Percentiles rank a stretch among this genome's conserved stretches.
These are phyloP conservation scores for Cotesia vestalis DNA, from an alignment of 1,140 invertebrate genomes.

Conservation along the genomic window DNA sequence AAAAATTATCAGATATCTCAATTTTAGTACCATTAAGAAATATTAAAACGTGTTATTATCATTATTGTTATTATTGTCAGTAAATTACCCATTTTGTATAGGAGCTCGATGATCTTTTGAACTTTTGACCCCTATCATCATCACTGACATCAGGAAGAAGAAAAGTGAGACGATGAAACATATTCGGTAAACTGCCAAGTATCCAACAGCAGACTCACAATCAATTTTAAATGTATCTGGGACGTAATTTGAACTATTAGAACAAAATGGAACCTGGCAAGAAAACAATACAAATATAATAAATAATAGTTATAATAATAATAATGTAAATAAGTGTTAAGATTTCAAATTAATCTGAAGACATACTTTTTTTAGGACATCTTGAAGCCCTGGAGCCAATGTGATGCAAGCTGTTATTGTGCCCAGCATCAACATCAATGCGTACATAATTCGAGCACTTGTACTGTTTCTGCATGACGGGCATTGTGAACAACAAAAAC, in stretches of 20 bases:
- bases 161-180: slow-evolving; percentile 95
- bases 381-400: slow-evolving; percentile 87
- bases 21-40: too few relatives aligned
- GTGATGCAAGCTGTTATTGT: slow-evolving; percentile 92
- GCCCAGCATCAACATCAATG: slow-evolving; percentile 89
- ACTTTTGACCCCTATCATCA: slow-evolving; percentile 94
- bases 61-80: too few relatives aligned
- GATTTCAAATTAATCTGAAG: slow-evolving; percentile 1
- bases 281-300: slow-evolving; percentile 32
- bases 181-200: slow-evolving; percentile 88
- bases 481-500: slow-evolving; percentile 94
- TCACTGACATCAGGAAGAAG: slow-evolving; percentile 90
- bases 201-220: slow-evolving; percentile 89
- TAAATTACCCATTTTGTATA: slow-evolving; percentile 94
- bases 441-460: slow-evolving; percentile 95
- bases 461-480: slow-evolving; percentile 97
- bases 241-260: slow-evolving; percentile 68
- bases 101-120: slow-evolving; percentile 91
- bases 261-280: slow-evolving; percentile 82
- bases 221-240: slow-evolving; percentile 71
- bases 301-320: background rate
- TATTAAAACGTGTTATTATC: too few relatives aligned
- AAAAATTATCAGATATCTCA: too few relatives aligned
- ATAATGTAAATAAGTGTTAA: background rate
- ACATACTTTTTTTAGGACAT: slow-evolving; percentile 81